Evolutionary conservation across 2,888 invertebrate species (phyloP).

Genomic region (Caenorhabditis sp.): DNA sequence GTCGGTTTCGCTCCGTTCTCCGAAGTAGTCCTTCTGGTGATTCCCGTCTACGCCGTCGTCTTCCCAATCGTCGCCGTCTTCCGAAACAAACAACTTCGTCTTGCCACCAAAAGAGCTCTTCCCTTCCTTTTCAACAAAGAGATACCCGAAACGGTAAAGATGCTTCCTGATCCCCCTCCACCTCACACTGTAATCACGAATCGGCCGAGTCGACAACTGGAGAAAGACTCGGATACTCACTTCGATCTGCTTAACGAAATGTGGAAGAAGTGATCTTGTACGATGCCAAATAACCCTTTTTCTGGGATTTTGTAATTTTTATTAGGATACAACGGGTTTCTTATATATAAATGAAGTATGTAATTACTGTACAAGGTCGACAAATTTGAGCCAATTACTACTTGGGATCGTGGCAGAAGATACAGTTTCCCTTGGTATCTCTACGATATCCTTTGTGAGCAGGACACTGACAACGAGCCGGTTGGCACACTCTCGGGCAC

Average conservation of each 20-base stretch:
- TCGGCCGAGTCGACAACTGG: conserved; percentile 62
- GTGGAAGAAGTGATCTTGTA: conserved; percentile 66
- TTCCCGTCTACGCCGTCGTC: conserved; percentile 70
- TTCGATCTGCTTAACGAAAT: conserved; percentile 71
- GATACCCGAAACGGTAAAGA: conserved; percentile 41
- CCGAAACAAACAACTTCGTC: conserved; percentile 65
- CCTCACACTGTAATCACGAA: conserved; percentile 38
- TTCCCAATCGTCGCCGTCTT: conserved; percentile 69
- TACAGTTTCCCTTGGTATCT: conserved; percentile 56
- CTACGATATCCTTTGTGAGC: conserved; percentile 70
- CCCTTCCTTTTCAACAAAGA: conserved; percentile 68
- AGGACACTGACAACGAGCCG: conserved; percentile 71
- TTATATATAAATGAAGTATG: too few relatives aligned
- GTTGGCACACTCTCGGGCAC: conserved; percentile 67
- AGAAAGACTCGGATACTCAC: conserved; percentile 71
- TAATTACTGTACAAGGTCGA: too few relatives aligned
- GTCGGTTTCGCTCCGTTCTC: conserved; percentile 70
- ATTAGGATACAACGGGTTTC: conserved; percentile 19
- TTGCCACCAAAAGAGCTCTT: conserved; percentile 65
- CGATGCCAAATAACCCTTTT: background rate
- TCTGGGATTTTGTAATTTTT: background rate
- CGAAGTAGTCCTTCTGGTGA: conserved; percentile 71
- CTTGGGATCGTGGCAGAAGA: conserved; percentile 47
- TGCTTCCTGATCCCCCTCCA: conserved; percentile 36
- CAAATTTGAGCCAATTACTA: conserved; percentile 13